Conservation (phyloP, 2,797 vertebrate genomes). For the Calcarius lapponicus region DNA sequence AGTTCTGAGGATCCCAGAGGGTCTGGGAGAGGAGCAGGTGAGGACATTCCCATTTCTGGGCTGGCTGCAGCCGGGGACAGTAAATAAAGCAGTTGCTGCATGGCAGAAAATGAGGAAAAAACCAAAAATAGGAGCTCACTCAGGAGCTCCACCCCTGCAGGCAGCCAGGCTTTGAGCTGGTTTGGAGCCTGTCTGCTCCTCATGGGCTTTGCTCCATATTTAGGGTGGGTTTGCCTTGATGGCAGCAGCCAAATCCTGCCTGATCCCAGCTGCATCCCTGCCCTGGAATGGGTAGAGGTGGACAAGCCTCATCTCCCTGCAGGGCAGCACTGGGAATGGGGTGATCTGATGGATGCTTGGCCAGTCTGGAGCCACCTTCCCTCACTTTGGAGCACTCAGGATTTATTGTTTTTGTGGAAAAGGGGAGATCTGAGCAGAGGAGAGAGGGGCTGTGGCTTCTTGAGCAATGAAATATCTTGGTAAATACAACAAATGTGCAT, state of each 20-base stretch:
- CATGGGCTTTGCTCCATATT: neutral
- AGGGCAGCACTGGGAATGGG: accelerated
- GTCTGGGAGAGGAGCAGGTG: neutral
- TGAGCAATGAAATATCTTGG: accelerated
- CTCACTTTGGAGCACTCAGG: neutral
- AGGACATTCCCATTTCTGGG: neutral
- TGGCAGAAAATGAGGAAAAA: neutral
- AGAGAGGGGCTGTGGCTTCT: neutral
- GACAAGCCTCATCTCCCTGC: neutral
- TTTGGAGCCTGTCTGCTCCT: neutral
- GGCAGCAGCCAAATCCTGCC: neutral
- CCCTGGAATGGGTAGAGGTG: neutral
- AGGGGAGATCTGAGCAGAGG: neutral
- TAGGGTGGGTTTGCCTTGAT: neutral
- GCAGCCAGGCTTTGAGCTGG: neutral
- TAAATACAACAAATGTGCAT: too few relatives aligned
- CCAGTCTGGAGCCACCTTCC: neutral
- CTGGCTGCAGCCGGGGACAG: neutral
- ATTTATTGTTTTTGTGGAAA: neutral
- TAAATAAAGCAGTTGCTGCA: neutral
- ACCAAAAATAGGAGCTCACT: neutral
- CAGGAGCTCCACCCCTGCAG: neutral
- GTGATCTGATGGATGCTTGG: neutral
- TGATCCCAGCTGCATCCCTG: neutral
- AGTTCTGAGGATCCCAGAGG: neutral